phyloP scores from a whole-genome alignment of 2,113 vertebrate genomes.

The Enhydra lutris region DNA sequence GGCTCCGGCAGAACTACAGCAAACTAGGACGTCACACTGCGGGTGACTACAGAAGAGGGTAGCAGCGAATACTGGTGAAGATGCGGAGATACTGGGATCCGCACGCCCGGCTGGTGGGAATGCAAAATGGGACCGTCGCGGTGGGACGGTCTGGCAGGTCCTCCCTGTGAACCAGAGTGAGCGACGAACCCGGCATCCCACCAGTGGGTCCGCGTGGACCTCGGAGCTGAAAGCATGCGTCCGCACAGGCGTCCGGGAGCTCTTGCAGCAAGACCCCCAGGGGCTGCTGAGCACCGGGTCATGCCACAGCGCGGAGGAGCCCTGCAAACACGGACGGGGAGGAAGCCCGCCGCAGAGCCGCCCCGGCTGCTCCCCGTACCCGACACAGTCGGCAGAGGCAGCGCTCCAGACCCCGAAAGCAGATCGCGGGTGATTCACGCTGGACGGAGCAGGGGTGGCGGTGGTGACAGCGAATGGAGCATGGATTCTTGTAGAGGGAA shows the following conservation, averaged over 20 bases:
- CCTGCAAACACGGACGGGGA: neutral
- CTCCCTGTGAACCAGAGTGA: neutral
- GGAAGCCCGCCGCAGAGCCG: neutral
- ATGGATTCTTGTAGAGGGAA: neutral
- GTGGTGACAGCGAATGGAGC: fast-evolving
- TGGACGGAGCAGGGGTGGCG: neutral
- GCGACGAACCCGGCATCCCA: neutral
- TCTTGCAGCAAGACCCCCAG: neutral
- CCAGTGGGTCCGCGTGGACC: neutral
- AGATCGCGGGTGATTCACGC: fast-evolving
- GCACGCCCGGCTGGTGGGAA: neutral
- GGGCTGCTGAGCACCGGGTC: no score
- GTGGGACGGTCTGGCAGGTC: neutral
- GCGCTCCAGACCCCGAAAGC: no score
- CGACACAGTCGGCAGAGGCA: neutral
- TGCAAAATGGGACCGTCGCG: neutral
- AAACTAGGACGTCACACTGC: neutral
- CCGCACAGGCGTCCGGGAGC: neutral
- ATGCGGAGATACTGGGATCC: neutral
- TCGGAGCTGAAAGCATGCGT: neutral
- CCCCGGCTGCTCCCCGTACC: neutral
- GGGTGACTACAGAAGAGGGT: neutral
- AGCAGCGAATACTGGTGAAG: neutral
- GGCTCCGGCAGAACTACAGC: neutral
- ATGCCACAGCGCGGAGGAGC: neutral